Base-by-base conservation (phyloP, 2,113 vertebrate species). In the Apistogramma diplotaenia region DNA sequence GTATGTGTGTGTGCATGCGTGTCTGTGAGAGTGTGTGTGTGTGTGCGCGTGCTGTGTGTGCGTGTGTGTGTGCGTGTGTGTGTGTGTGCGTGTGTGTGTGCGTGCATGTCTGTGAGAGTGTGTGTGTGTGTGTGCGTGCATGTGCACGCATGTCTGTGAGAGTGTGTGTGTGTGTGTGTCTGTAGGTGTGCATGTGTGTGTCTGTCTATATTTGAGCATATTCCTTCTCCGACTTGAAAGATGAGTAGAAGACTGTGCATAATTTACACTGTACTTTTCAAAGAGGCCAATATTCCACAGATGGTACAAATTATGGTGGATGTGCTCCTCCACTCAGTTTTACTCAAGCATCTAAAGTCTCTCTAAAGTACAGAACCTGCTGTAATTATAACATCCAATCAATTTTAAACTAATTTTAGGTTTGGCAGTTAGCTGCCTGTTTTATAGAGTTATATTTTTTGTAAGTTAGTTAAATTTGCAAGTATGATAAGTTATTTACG, bases 201-300 rank as follows among this genome's bases (percentile, higher is more conserved):
- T 70, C 13, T 75, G 27, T 71, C 9, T 82, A 58, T 58, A 55
- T 76, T 59, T 78, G 55, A 86, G 73, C 72, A 67, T 70, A 83
- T 84, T 87, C 72, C 67, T 84, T 55, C 83, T 62, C 70, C 60
- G 90, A 89, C 85, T 85, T 89, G 82, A 86, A 86, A 79, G 85
- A 86, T 81, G 81, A 89, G 85, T 85, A n/a, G 82, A 90, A 73
- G 78, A 82, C 83, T 81, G 84, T 85, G 73, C 84, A 93, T 85
- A 87, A 90, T 90, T 89, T 77, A 85, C 74, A 53, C 40, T 58
- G 72, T 33, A 72, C 81, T 86, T 90, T 89, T 90, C 85, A 86
- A 87, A 87, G 76, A 49, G 59, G 70, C 67, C 67, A 21, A 84
- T 67, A 29, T 65, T 80, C 74, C 29, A 27, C 86, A 89, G 86